Base-by-base conservation (phyloP, 2,113 vertebrate genomes). In the Pseudopipra pipra region DNA sequence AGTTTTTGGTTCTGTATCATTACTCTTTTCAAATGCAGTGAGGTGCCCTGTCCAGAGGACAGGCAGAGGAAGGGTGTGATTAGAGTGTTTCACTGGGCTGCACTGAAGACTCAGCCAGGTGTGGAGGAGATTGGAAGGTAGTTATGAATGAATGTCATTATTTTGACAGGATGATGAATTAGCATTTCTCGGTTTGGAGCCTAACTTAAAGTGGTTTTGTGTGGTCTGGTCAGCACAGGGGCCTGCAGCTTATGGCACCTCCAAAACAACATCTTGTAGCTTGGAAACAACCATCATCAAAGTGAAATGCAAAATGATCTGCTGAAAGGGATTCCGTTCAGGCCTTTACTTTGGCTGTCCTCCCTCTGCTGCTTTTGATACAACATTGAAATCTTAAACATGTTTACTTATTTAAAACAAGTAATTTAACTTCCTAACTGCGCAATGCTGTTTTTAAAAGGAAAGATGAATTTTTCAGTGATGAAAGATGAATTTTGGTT, bases 111-210 rank as follows among this genome's bases (percentile, higher is more conserved):
- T 97, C 85, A 90, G 97, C 98, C 98, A 98, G 98, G 97, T 98
- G 98, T 97, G 97, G 97, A 98, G 91, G 97, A 98, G 97, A 97
- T 95, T 95, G 97, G 97, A 97, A 97, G 96, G 96, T 98, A 98
- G 98, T 98, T 98, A 98, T 98, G 98, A 98, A 98, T 97, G 98
- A 98, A 98, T 97, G 98, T 98, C 98, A 98, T 98, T 97, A 96
- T 98, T 98, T 96, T 99, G 99, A 98, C 98, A 98, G 98, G 83
- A 98, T 98, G 98, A 98, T 98, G 93, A 98, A 98, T 97, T 97
- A 98, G 89, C 92, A 71, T 88, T 55, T 87, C 37, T 65, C 43
- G 44, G 74, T 90, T 90, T 66, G 83, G 94, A 90, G 83, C 96
- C 95, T 94, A 96, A 87, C 89, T 97, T 97, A 97, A 97, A 98